These are phyloP conservation scores for Hemichromis elongatus DNA, from an alignment of 2,113 vertebrate species.

Conservation along the genomic window DNA sequence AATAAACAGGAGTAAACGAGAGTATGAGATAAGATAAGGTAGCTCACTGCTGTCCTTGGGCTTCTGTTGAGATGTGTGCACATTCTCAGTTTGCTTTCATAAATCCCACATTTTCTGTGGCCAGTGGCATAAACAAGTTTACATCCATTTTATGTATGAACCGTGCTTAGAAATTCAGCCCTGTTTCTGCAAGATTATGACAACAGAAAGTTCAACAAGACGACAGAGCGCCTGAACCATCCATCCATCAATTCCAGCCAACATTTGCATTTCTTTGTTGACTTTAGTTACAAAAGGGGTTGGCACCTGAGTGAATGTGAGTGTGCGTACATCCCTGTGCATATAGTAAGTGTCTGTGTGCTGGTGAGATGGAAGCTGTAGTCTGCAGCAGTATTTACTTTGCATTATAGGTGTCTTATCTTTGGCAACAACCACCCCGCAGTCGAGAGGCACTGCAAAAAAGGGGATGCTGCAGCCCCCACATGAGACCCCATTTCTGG, in stretches of 20 bases:
- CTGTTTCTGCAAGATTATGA: neutral
- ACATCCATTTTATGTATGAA: constrained; percentile 1
- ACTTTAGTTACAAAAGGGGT: neutral
- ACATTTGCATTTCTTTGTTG: neutral
- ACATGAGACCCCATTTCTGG: neutral
- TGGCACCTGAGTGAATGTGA: neutral
- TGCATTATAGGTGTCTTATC: constrained; percentile 35
- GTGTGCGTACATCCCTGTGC: neutral
- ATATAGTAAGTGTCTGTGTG: neutral
- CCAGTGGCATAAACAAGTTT: neutral
- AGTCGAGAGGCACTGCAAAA: neutral
- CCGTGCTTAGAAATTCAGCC: constrained; percentile 5
- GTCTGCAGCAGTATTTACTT: constrained; percentile 4
- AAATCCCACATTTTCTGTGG: neutral
- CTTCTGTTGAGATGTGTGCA: neutral
- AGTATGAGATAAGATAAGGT: neutral
- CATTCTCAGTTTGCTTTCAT: neutral
- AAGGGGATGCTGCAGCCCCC: neutral
- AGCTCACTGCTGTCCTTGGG: neutral
- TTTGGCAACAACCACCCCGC: constrained; percentile 5
- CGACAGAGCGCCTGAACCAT: neutral
- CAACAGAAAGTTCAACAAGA: neutral
- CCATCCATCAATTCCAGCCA: neutral
- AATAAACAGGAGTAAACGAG: neutral
- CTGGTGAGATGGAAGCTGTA: neutral